Evolutionary conservation across 2,113 vertebrate species (phyloP), one percentile per base, ranked within the genome.

Genomic region (Alaudala cheleensis): DNA sequence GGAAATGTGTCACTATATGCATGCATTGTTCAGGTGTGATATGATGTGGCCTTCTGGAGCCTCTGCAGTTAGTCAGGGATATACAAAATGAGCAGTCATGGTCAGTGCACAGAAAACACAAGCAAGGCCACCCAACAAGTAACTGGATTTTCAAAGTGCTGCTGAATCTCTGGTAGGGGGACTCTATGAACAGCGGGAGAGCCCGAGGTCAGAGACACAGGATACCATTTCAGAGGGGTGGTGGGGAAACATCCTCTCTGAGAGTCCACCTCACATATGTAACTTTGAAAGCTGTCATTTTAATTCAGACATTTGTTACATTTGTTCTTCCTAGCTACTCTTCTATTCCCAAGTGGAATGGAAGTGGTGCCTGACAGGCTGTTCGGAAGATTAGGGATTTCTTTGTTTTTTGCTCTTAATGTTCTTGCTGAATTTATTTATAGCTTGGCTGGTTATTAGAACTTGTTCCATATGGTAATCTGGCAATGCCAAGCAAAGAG

Each of bases 381-480:
- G 40, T 61, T 94, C 58, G 82, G 80, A 96, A 93, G 72, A 90
- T 81, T 56, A 81, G 88, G 64, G 47, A 78, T 92, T 92, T 93
- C 82, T 93, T 93, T 93, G 66, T 44, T 89, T 94, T 95, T 88
- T 50, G 12, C 56, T 88, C 33, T 65, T 92, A 94, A 92, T 93
- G 82, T 94, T 96, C 96, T 96, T 24, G 12, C 72, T 94, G 86
- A 49, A 96, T 94, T 95, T 97, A 97, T 97, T 97, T 97, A 74
- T 96, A 95, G 92, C 87, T 96, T 96, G 94, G 94, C 95, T 92
- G 56, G 79, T 92, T 96, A 96, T 95, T 95, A 96, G 85, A 94
- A 88, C 85, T 95, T 86, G 88, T 96, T 96, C 95, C 96, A 97
- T 95, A 96, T 96, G 95, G 93, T 97, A 96, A 96, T 93, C 67